phyloP scores from a whole-genome alignment of 2,888 invertebrate species.

The Hypomecis punctinalis region DNA sequence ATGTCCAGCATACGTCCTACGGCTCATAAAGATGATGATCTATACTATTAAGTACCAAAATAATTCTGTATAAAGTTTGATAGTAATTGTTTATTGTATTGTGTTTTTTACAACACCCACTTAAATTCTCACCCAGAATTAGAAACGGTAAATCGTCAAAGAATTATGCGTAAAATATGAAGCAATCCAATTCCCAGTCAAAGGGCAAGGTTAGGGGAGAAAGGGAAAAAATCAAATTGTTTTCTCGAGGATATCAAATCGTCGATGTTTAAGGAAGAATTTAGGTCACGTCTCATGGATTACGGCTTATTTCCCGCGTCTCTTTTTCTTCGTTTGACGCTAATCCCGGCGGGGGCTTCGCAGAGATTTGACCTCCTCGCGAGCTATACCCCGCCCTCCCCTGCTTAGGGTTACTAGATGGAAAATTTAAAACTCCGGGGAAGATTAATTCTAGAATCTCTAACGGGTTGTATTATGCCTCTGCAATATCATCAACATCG shows the following conservation, averaged over 20 bases:
- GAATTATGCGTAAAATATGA: conserved; percentile 61
- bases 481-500: no score
- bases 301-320: conserved; percentile 81
- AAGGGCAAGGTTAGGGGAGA: conserved; percentile 62
- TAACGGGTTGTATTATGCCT: no score
- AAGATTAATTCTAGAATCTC: no score
- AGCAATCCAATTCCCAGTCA: conserved; percentile 64
- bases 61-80: no score
- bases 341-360: conserved; percentile 77
- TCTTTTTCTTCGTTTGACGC: conserved; percentile 83
- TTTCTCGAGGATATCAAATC: conserved; percentile 79
- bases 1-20: no score
- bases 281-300: conserved; percentile 83
- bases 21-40: no score
- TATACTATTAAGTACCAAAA: no score
- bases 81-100: no score
- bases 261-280: conserved; percentile 80
- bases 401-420: no score
- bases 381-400: conserved; percentile 51
- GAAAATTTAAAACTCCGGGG: no score
- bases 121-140: conserved; percentile 25
- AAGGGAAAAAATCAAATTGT: conserved; percentile 77
- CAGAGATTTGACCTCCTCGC: conserved; percentile 69
- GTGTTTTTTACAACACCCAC: no score
- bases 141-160: conserved; percentile 47